A percentile compares a stretch with the other conserved stretches of the same genome.
These are phyloP conservation scores for Drosophila kanekoi DNA, from an alignment of 2,888 invertebrate genomes.

Conservation along the genomic window DNA sequence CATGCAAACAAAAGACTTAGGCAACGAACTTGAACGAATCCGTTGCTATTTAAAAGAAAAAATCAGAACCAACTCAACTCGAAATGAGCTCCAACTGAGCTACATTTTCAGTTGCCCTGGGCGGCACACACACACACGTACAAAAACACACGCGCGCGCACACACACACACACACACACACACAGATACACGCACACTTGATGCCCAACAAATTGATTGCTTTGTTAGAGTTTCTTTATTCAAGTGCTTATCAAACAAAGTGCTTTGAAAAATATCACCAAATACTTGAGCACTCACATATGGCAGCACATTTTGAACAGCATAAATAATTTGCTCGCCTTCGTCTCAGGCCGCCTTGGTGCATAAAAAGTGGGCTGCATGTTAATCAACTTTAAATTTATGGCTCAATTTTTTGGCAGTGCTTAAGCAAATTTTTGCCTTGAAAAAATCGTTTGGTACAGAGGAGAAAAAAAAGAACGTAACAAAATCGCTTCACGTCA, in stretches of 20 bases:
- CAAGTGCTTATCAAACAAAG: slow-evolving; percentile 38
- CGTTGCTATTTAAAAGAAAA: slow-evolving; percentile 20
- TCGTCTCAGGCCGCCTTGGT: not conserved
- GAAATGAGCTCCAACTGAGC: slow-evolving; percentile 9
- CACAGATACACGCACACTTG: slow-evolving; percentile 4
- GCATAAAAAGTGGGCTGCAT: slow-evolving; percentile 28
- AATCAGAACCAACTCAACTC: slow-evolving; percentile 17
- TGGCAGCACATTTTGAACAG: slow-evolving; percentile 9
- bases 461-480: slow-evolving; percentile 22
- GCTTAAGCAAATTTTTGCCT: slow-evolving; percentile 23
- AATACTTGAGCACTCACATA: slow-evolving; percentile 22
- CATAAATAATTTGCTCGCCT: slow-evolving; percentile 9
- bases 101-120: slow-evolving; percentile 22
- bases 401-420: slow-evolving; percentile 74
- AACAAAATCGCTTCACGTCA: slow-evolving; percentile 58
- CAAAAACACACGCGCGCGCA: not conserved
- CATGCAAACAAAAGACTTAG: slow-evolving; percentile 33
- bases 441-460: slow-evolving; percentile 21
- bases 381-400: slow-evolving; percentile 75
- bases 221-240: slow-evolving; percentile 14
- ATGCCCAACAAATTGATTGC: slow-evolving; percentile 42
- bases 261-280: slow-evolving; percentile 32
- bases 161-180: not conserved
- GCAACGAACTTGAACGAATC: slow-evolving; percentile 48
- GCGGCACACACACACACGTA: slow-evolving; percentile 1